A percentile compares a stretch with the other conserved stretches of the same genome.
Evolutionary conservation across 30 jellyfish, hydroid and myxozoan genomes (phyloP).

Genomic region (Catostylus mosaicus): DNA sequence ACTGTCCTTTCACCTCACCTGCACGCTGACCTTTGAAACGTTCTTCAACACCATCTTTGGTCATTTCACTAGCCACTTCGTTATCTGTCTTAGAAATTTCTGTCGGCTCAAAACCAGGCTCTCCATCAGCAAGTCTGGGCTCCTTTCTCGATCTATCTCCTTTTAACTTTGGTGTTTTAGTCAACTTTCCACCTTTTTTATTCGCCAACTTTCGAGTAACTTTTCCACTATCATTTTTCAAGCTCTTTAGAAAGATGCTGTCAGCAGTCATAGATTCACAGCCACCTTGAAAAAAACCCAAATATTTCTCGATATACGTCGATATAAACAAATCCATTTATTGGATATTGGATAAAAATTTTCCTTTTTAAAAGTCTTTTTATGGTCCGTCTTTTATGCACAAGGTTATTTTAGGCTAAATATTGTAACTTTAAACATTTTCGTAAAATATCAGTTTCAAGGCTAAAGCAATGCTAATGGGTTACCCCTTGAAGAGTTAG

Average conservation of each 20-base stretch:
- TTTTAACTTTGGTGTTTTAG: not conserved
- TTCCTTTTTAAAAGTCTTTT: no score
- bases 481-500: no score
- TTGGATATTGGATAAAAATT: no score
- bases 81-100: not conserved
- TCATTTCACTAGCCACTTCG: not conserved
- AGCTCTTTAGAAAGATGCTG: constrained; percentile 51
- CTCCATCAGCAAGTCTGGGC: not conserved
- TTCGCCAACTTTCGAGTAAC: not conserved
- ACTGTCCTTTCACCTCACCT: not conserved
- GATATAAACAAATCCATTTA: not conserved
- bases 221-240: constrained; percentile 24
- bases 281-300: constrained; percentile 41
- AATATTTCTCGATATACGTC: not conserved
- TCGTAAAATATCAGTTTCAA: no score
- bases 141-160: constrained; percentile 4
- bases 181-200: not conserved
- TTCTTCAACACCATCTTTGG: not conserved
- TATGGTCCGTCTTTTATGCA: no score
- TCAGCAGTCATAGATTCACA: constrained; percentile 55
- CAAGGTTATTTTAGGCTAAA: no score
- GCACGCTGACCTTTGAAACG: constrained; percentile 12
- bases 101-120: constrained; percentile 1
- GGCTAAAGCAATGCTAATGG: no score
- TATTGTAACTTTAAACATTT: no score